Conservation (phyloP, 2,888 invertebrate genomes). For the Coenonympha arcania region DNA sequence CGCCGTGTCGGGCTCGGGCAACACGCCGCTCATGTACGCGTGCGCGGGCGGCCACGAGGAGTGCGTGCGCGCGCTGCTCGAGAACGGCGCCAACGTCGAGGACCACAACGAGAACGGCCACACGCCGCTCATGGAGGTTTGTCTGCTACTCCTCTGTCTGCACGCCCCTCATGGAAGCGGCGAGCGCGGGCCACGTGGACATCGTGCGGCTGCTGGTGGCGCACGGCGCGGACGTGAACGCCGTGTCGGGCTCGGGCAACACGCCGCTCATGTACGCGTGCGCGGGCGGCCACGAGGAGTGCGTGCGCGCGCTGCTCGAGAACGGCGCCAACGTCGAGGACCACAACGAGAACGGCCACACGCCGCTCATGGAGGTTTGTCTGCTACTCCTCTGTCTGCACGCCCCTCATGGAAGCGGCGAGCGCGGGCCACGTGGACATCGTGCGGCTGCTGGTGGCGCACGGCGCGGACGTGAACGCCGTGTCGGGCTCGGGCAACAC, state of each 20-base stretch:
- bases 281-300: conserved; percentile 94
- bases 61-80: conserved; percentile 90
- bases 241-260: conserved; percentile 81
- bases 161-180: conserved; percentile 98
- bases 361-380: conserved; percentile 93
- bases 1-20: conserved; percentile 79
- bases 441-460: conserved; percentile 88
- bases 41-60: conserved; percentile 96
- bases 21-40: conserved; percentile 96
- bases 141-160: conserved; percentile 71
- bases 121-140: conserved; percentile 95
- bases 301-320: conserved; percentile 90
- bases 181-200: conserved; percentile 93
- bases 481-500: conserved; percentile 85
- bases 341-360: conserved; percentile 99
- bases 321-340: conserved; percentile 96
- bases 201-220: conserved; percentile 90
- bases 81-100: conserved; percentile 94
- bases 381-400: conserved; percentile 78
- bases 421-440: conserved; percentile 95
- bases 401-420: conserved; percentile 98
- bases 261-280: conserved; percentile 97
- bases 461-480: conserved; percentile 87
- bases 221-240: conserved; percentile 88
- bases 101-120: conserved; percentile 99